Percentiles rank a stretch among this genome's conserved stretches.
Evolutionary conservation across 37 sponge, comb jelly and placozoan species (phyloP).

Genomic region (Hexactinellida sp.): DNA sequence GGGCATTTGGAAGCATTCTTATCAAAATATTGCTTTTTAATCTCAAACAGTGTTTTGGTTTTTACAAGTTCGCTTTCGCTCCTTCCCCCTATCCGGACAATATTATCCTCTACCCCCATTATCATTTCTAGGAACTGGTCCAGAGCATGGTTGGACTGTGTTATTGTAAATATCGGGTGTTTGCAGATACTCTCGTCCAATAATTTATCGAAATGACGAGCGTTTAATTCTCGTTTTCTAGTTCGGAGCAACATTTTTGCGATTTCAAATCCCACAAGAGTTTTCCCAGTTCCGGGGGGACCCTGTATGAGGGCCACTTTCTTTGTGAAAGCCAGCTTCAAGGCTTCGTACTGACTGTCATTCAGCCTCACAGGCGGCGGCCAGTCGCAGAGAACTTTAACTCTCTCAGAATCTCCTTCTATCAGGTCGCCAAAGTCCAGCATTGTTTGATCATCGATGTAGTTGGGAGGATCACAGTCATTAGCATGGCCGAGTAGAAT

Average conservation of each 20-base stretch:
- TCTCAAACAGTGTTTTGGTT: constrained; percentile 21
- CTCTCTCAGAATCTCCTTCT: background rate
- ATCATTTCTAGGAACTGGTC: constrained; percentile 72
- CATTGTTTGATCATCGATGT: background rate
- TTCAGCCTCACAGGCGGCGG: constrained; percentile 27
- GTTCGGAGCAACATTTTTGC: constrained; percentile 41
- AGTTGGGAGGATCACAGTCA: background rate
- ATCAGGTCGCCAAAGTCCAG: background rate
- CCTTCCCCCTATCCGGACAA: constrained; percentile 73
- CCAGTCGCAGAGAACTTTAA: background rate
- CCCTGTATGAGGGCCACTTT: constrained; percentile 81
- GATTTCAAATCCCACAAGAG: constrained; percentile 66
- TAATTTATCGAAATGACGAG: background rate
- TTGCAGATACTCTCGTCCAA: background rate
- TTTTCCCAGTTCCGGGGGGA: constrained; percentile 93
- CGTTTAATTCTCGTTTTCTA: constrained; percentile 20
- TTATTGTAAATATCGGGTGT: constrained; percentile 67
- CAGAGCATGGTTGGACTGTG: constrained; percentile 91
- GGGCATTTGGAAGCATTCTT: background rate
- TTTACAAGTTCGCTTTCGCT: constrained; percentile 57
- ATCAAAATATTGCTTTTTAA: background rate
- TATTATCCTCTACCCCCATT: constrained; percentile 19
- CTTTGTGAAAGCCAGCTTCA: constrained; percentile 49
- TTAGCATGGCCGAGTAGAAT: background rate
- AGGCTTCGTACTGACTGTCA: constrained; percentile 45